phyloP scores from a whole-genome alignment of 1,140 invertebrate genomes.

The Bactericera cockerelli region DNA sequence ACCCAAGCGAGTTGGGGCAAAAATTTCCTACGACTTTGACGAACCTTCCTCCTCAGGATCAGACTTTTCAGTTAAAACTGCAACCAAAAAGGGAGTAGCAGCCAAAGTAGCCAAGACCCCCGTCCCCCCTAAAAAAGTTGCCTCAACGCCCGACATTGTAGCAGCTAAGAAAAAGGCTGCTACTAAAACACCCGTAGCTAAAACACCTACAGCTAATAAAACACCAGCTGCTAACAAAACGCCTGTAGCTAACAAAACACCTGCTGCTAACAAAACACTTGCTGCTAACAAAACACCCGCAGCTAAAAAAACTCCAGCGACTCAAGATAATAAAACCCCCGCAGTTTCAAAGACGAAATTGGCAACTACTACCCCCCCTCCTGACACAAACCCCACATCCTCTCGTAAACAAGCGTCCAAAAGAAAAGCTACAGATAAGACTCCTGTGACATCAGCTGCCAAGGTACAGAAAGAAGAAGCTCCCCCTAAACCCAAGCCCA shows the following conservation, averaged over 20 bases:
- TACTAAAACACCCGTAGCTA: conserved; percentile 10
- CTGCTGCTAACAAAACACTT: not conserved
- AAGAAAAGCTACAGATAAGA: not conserved
- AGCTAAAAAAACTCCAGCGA: conserved; percentile 14
- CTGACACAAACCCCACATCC: not conserved
- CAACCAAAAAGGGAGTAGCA: not conserved
- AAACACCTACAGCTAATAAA: conserved; percentile 16
- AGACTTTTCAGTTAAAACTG: not conserved
- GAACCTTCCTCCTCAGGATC: too few species aligned
- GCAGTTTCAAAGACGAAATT: not conserved
- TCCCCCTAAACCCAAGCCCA: not conserved
- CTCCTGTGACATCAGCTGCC: not conserved
- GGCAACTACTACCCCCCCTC: too few species aligned
- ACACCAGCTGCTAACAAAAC: not conserved
- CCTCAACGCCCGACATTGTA: conserved; percentile 11
- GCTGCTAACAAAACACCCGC: conserved; percentile 4
- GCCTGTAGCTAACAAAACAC: too few species aligned
- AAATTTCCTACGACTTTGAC: too few species aligned
- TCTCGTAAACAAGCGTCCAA: not conserved
- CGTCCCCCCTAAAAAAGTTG: conserved; percentile 2
- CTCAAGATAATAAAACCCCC: conserved; percentile 16
- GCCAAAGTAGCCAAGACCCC: not conserved
- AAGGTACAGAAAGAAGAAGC: conserved; percentile 15
- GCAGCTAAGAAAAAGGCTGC: conserved; percentile 18
- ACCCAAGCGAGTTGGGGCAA: too few species aligned